phyloP scores from a whole-genome alignment of 2,113 vertebrate genomes.

The Microtus oregoni region DNA sequence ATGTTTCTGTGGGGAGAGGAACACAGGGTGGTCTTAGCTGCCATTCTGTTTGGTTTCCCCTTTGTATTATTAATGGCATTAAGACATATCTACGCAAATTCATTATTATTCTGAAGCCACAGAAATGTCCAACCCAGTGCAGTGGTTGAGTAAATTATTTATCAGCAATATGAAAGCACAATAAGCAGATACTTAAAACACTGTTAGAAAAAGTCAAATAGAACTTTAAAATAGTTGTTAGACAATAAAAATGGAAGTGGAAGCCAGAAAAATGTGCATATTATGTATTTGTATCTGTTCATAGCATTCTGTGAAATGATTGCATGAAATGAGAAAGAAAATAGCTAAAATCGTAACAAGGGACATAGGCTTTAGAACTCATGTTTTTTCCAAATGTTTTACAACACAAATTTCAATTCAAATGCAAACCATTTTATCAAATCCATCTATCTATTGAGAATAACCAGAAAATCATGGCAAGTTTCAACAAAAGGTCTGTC shows the following conservation, averaged over 20 bases:
- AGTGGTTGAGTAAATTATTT: neutral
- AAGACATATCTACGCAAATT: neutral
- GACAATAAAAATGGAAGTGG: neutral
- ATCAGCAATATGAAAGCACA: neutral
- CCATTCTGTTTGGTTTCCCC: neutral
- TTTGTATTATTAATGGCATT: neutral
- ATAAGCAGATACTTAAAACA: constrained; percentile 10
- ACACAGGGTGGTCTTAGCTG: neutral
- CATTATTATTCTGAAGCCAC: neutral
- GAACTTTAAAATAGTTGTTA: neutral
- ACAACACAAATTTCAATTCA: constrained; percentile 26
- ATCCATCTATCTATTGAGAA: neutral
- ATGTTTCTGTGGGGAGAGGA: neutral
- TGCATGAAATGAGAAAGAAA: neutral
- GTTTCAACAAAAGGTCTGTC: neutral
- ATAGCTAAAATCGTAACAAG: neutral
- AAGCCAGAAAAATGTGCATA: neutral
- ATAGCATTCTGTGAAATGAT: neutral
- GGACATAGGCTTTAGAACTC: neutral
- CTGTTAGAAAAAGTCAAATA: neutral
- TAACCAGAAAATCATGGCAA: neutral
- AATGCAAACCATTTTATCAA: constrained; percentile 25
- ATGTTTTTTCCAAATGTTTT: constrained; percentile 48
- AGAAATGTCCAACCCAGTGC: neutral
- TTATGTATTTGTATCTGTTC: neutral